Base-by-base conservation (phyloP, 2,888 invertebrate species). In the Phyto melanocephala region DNA sequence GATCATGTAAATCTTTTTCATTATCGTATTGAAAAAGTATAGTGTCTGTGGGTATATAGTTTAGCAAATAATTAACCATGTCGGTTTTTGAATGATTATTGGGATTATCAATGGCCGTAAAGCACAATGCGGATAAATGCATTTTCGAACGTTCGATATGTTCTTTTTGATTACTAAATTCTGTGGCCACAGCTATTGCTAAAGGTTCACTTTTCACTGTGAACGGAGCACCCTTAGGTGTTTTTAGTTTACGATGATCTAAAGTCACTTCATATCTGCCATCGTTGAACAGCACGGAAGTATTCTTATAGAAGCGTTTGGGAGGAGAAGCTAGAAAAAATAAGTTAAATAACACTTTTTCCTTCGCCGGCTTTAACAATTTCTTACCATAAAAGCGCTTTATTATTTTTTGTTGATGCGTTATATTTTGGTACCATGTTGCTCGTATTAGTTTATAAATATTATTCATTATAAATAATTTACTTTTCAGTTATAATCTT, bases 31-130 rank as follows among this genome's bases (percentile, higher is more conserved):
- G 94, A 90, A 94, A 97, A 3, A 97, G 92, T 67, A 97, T 91
- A 28, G 97, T 96, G 88, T 98, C 98, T 2, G 96, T 96, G 84
- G 95, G 93, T 56, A 96, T 91, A 89, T 94, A 97, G 86, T 96
- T 96, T 1, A 97, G 90, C 84, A 98, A 93, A 87, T 95, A 94
- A 87, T 94, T 94, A 1, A 95, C 94, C 87, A 98, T 93, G 88
- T 96, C 95, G 86, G 94, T 93, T 89, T 95, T 94, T 2, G 93
- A 95, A 81, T 95, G 92, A 86, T 95, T 94, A 85, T 95, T 95
- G 6, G 99, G 99, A 92, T 99, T 99, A 90, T 99, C 99, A 81
- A 97, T 91, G 33, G 95, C 95, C 22, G 98, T 98, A 88, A 97
- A 98, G 87, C 97, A 96, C 37, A 99, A 91, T 1, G 96, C 95